Base-by-base conservation (phyloP, 2,888 invertebrate species). In the Meiosimyza platycephala region DNA sequence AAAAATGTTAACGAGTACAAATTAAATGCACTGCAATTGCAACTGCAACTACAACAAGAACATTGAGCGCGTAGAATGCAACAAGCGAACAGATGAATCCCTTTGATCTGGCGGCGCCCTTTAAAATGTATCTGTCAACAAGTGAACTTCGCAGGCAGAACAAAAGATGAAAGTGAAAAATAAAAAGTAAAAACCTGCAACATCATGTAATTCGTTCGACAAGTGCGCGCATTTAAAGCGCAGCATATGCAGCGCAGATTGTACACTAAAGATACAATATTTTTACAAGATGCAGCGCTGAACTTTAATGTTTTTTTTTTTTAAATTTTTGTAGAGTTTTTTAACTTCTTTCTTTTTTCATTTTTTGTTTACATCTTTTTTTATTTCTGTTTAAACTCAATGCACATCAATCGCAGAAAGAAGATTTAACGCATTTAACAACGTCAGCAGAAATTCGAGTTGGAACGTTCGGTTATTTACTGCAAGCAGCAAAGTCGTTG, bases 361-460 rank as follows among this genome's bases (percentile, higher is more conserved):
- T 22, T 57, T 57, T 57, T 16, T 55, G 55, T 57, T 57, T 57
- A 57, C 57, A 40, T 62, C 33, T 62, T 60, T 62, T 40, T 81
- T 82, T 83, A 81, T 82, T 83, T 83, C 83, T 81, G 82, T 81
- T 81, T 82, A 82, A 81, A 82, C 80, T 80, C 79, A 79, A 78
- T 78, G 82, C 83, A 82, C 83, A 81, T 81, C 81, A 81, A 81
- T 81, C 83, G 83, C 40, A 40, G 40, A 9, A 40, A 47, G 47
- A 62, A 62, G 60, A 62, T 62, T 28, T 40, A 62, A 12, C 28
- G 57, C 28, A 40, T 40, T 40, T 40, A 40, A 40, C 40, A 40
- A 9, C 40, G 40, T 40, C 40, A 40, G 40, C 40, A 9, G 9
- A 40, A 40, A 9, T 40, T 40, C 40, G 40, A 9, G 28, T 28